Conservation (phyloP, 2,113 vertebrate species). For the Leptocoma aspasia region DNA sequence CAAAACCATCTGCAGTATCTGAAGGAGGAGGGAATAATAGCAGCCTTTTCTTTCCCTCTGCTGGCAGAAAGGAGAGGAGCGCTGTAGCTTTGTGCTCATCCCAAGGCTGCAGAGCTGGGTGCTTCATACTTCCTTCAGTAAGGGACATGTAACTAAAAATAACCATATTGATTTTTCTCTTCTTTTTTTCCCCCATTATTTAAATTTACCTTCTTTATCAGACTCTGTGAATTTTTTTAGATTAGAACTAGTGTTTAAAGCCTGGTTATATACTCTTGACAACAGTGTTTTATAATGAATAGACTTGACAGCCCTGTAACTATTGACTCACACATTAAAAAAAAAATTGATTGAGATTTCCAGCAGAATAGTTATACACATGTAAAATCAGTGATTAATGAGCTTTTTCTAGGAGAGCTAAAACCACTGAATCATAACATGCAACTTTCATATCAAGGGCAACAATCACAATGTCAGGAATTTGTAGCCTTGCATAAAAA, state of each 20-base stretch:
- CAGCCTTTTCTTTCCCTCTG: conserved; percentile 16
- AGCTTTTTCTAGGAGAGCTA: conserved; percentile 21
- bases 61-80: background rate
- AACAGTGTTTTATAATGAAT: background rate
- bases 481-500: conserved; percentile 25
- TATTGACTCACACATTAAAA: conserved; percentile 13
- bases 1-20: background rate
- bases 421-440: background rate
- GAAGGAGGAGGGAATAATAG: background rate
- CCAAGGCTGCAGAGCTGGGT: background rate
- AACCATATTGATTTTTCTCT: background rate
- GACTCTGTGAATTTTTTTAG: background rate
- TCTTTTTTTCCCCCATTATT: background rate
- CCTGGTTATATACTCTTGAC: background rate
- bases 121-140: background rate
- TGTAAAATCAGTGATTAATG: conserved; percentile 2
- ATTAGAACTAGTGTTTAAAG: background rate
- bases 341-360: conserved; percentile 26
- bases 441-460: conserved; percentile 1
- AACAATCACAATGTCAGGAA: background rate
- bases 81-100: background rate
- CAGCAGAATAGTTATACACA: conserved; percentile 30
- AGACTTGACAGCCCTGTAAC: background rate
- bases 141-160: background rate
- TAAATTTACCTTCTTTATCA: background rate